Evolutionary conservation across 2,113 vertebrate genomes (phyloP).

Genomic region (Suncus etruscus): DNA sequence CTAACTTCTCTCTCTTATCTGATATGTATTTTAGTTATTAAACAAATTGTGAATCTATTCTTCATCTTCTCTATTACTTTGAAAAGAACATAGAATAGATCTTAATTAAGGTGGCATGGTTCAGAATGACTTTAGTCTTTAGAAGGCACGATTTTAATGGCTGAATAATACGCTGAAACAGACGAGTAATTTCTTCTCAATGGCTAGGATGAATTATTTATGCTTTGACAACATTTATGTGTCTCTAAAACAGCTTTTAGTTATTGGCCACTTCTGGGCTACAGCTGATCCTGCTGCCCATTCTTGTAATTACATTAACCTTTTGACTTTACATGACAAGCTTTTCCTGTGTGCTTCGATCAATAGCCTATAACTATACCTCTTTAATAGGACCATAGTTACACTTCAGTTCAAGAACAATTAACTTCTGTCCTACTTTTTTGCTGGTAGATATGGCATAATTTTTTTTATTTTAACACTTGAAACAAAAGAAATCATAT

Average conservation of each 20-base stretch:
- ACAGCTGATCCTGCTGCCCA: slow-evolving; percentile 90
- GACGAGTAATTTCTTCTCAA: slow-evolving; percentile 89
- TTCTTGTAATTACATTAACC: slow-evolving; percentile 94
- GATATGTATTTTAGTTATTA: slow-evolving; percentile 82
- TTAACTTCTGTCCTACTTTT: slow-evolving; percentile 86
- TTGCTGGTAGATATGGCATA: slow-evolving; percentile 76
- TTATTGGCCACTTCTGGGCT: slow-evolving; percentile 89
- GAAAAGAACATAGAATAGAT: slow-evolving; percentile 84
- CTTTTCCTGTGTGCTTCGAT: slow-evolving; percentile 90
- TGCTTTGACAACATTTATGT: slow-evolving; percentile 93
- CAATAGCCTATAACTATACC: slow-evolving; percentile 91
- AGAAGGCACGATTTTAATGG: slow-evolving; percentile 90
- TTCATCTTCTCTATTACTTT: slow-evolving; percentile 84
- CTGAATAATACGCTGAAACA: slow-evolving; percentile 90
- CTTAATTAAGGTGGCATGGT: slow-evolving; percentile 85
- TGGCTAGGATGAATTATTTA: slow-evolving; percentile 92
- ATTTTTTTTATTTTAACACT: slow-evolving; percentile 66
- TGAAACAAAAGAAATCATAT: slow-evolving; percentile 77
- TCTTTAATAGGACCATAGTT: slow-evolving; percentile 88
- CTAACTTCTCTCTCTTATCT: slow-evolving; percentile 73
- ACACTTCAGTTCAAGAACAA: slow-evolving; percentile 89
- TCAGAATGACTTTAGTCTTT: slow-evolving; percentile 86
- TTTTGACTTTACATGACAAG: slow-evolving; percentile 92
- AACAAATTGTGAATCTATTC: slow-evolving; percentile 85
- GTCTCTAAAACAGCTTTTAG: slow-evolving; percentile 92